Evolutionary conservation across 2,888 invertebrate genomes (phyloP).

Genomic region (Andrena chrysosceles): DNA sequence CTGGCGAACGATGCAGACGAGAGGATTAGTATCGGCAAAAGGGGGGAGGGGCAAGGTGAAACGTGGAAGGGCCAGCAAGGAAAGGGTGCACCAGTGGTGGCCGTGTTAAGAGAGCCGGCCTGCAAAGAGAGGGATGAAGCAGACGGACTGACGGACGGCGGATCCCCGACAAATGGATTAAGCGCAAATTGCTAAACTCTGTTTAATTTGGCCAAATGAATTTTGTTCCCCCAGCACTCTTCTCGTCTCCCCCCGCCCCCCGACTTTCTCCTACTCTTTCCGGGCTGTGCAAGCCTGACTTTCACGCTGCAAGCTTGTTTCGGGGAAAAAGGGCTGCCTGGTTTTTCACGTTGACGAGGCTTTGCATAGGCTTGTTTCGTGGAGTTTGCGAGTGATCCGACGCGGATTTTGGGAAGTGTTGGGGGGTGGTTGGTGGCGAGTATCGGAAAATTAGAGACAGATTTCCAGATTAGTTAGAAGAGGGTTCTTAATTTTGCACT

Average conservation of each 20-base stretch:
- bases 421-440: too few relatives aligned
- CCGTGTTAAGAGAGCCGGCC: conserved; percentile 46
- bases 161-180: conserved; percentile 82
- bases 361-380: not conserved
- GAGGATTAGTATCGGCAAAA: conserved; percentile 47
- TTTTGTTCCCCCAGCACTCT: conserved; percentile 65
- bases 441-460: not conserved
- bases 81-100: conserved; percentile 58
- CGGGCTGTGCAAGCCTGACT: not conserved
- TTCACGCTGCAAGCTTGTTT: conserved; percentile 8
- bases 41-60: conserved; percentile 31
- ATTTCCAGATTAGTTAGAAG: not conserved
- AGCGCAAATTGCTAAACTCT: conserved; percentile 83
- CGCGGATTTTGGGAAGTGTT: not conserved
- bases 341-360: not conserved
- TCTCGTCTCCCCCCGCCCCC: not conserved
- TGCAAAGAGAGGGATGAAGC: conserved; percentile 47
- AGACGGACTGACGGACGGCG: conserved; percentile 71
- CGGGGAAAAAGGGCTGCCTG: not conserved
- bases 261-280: not conserved
- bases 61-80: conserved; percentile 46
- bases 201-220: conserved; percentile 83
- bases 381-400: not conserved
- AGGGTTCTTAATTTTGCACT: too few relatives aligned
- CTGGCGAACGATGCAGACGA: conserved; percentile 31